These are phyloP conservation scores for Mylabris phalerata DNA, from an alignment of 1,140 invertebrate genomes.

Conservation along the genomic window DNA sequence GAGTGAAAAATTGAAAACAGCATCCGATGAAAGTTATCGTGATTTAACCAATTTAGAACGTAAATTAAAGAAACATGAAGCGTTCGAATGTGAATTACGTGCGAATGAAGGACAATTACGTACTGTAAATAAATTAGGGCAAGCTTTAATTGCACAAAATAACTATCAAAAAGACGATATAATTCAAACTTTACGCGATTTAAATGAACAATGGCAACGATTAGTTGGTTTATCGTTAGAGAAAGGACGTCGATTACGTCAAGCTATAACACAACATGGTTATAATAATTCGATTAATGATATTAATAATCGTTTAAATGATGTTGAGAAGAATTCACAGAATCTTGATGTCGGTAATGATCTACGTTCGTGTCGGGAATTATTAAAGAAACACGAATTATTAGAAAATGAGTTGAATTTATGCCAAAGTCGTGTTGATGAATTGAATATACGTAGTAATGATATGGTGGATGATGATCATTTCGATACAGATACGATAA, in stretches of 20 bases:
- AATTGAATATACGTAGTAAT: slow-evolving; percentile 70
- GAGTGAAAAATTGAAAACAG: slow-evolving; percentile 83
- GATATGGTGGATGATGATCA: slow-evolving; percentile 90
- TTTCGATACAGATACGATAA: slow-evolving; percentile 84
- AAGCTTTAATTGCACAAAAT: slow-evolving; percentile 60
- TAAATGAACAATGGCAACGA: slow-evolving; percentile 69
- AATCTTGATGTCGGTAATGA: slow-evolving; percentile 78
- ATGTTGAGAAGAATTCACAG: slow-evolving; percentile 65
- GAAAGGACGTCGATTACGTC: slow-evolving; percentile 69
- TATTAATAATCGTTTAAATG: slow-evolving; percentile 73
- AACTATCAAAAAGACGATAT: slow-evolving; percentile 67
- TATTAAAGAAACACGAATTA: slow-evolving; percentile 78
- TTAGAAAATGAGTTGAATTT: slow-evolving; percentile 74
- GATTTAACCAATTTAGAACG: slow-evolving; percentile 87
- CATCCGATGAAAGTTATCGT: slow-evolving; percentile 87
- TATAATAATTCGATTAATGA: slow-evolving; percentile 73
- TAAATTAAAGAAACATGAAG: slow-evolving; percentile 96
- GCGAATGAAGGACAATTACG: slow-evolving; percentile 85
- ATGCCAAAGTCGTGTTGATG: slow-evolving; percentile 69
- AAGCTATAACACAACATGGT: slow-evolving; percentile 73
- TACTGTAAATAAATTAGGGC: slow-evolving; percentile 73
- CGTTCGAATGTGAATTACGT: slow-evolving; percentile 89
- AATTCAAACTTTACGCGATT: slow-evolving; percentile 52
- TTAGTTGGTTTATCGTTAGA: slow-evolving; percentile 65
- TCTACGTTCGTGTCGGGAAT: slow-evolving; percentile 79